Base-by-base conservation (phyloP, 2,888 invertebrate species). In the Exephanes ischioxanthus region DNA sequence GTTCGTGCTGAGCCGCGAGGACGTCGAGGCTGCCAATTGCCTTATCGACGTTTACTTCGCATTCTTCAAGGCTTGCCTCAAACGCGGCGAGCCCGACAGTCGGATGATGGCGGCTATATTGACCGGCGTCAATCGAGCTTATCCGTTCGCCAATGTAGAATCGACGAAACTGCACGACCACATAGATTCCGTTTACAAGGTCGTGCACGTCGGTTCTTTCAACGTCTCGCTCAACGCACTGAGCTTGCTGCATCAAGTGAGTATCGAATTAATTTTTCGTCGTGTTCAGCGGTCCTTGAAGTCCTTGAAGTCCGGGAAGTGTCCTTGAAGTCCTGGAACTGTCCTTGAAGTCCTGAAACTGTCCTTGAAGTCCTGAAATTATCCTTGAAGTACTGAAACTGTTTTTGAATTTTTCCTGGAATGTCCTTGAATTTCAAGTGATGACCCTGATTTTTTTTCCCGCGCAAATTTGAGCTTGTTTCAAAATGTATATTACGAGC, bases 41-140 rank as follows among this genome's bases (percentile, higher is more conserved):
- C 95, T 99, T 48, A 97, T 99, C 66, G 95, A 97, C 87, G 97
- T 99, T 72, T 99, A 99, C 94, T 98, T 99, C 93, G 97, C 98
- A 0, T 98, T 99, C 93, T 99, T 99, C 95, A 99, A 98, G 94
- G 97, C 98, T 71, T 96, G 97, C 80, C 96, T 98, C 5, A 98
- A 98, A 92, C 97, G 96, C 95, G 97, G 97, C 2, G 97, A 98
- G 85, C 96, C 98, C 0, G 97, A 98, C 91, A 97, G 96, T 89
- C 96, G 97, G 91, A 97, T 98, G 95, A 97, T 98, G 97, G 96
- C 97, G 87, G 97, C 97, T 0, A 95, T 98, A 75, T 94, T 98
- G 70, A 96, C 96, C 85, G 98, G 98, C 0, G 96, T 98, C 5
- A 97, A 97, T 91, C 95, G 97, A 90, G 97, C 98, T 0, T 98